A percentile compares a stretch with the other conserved stretches of the same genome.
Conservation (phyloP, 2,888 invertebrate species). For the Tenthredo mesomela region DNA sequence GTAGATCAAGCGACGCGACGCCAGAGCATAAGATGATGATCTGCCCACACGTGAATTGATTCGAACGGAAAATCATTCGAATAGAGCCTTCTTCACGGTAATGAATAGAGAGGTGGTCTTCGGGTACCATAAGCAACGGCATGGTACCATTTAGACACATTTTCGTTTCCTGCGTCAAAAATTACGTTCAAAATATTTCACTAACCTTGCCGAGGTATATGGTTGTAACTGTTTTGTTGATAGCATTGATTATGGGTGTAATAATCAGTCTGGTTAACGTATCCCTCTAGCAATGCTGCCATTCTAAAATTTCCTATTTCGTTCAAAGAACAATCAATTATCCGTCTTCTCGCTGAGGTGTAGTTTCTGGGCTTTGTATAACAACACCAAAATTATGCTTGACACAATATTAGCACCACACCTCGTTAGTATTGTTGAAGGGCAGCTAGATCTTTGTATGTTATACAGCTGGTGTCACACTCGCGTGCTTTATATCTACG, state of each 20-base stretch:
- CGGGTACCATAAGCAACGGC: background rate
- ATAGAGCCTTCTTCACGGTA: background rate
- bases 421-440: slow-evolving; percentile 14
- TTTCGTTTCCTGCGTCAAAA: background rate
- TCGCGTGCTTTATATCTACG: background rate
- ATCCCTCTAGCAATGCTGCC: slow-evolving; percentile 47
- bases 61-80: background rate
- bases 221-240: slow-evolving; percentile 25
- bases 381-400: background rate
- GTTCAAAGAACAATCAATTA: slow-evolving; percentile 35
- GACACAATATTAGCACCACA: slow-evolving; percentile 34
- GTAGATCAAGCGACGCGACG: background rate
- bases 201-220: slow-evolving; percentile 36
- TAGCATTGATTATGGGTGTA: slow-evolving; percentile 47
- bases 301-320: background rate
- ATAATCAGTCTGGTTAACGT: slow-evolving; percentile 40
- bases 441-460: background rate
- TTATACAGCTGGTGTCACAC: slow-evolving; percentile 11
- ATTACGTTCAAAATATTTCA: background rate
- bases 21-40: background rate
- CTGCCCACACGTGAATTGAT: background rate
- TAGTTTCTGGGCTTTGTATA: background rate
- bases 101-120: background rate
- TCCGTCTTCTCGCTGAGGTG: background rate
- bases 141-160: background rate